Evolutionary conservation across 2,797 vertebrate species (phyloP).

Genomic region (Orestias chungarensis): DNA sequence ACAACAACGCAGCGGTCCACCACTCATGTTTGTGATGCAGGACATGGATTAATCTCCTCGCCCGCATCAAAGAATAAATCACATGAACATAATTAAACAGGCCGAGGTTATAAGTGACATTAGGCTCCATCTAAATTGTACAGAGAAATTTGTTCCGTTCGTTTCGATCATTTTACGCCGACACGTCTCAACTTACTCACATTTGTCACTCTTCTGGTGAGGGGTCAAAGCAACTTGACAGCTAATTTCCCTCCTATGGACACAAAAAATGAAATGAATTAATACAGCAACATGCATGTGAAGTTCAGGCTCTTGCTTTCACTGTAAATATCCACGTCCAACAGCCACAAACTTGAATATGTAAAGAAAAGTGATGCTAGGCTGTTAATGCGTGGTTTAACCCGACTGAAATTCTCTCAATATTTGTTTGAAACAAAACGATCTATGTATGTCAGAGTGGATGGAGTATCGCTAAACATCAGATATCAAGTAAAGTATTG

Average conservation of each 20-base stretch:
- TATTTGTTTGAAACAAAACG: too few relatives aligned
- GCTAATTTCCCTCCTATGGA: slow-evolving; percentile 24
- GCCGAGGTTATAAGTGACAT: slow-evolving; percentile 94
- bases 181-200: slow-evolving; percentile 91
- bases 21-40: slow-evolving; percentile 66
- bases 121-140: slow-evolving; percentile 97
- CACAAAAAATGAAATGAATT: not conserved
- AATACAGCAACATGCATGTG: not conserved
- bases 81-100: slow-evolving; percentile 95
- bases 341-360: too few relatives aligned
- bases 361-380: too few relatives aligned
- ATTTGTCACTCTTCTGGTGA: slow-evolving; percentile 86
- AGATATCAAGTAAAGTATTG: too few relatives aligned
- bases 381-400: too few relatives aligned
- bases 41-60: slow-evolving; percentile 90
- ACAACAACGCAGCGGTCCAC: slow-evolving; percentile 25
- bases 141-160: slow-evolving; percentile 92
- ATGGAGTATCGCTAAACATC: too few relatives aligned
- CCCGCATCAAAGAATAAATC: slow-evolving; percentile 92
- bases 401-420: too few relatives aligned
- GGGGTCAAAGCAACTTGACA: slow-evolving; percentile 39
- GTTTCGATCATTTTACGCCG: slow-evolving; percentile 93
- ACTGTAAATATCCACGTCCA: not conserved
- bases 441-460: too few relatives aligned
- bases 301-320: not conserved